Percentiles rank a stretch among this genome's conserved stretches.
Conservation (phyloP, 2,113 vertebrate species). For the Lota lota region DNA sequence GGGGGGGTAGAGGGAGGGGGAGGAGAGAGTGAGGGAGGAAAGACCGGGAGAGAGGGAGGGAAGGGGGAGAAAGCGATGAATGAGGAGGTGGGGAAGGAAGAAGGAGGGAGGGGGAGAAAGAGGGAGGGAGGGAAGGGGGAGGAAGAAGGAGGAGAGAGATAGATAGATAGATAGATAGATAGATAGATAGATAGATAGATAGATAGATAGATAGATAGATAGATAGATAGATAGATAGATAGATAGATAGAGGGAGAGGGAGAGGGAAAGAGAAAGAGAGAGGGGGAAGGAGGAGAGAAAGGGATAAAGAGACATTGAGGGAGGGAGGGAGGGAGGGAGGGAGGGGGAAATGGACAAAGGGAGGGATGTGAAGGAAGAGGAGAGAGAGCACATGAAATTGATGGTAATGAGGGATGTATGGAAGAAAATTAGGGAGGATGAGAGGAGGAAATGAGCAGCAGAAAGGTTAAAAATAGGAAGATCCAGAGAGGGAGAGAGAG, state of each 20-base stretch:
- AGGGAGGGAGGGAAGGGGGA: not conserved
- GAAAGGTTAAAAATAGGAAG: too few species aligned
- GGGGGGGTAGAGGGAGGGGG: constrained; percentile 8
- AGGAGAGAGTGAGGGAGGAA: constrained; percentile 9
- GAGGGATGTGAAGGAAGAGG: too few species aligned
- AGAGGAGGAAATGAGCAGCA: not conserved
- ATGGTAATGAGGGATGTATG: too few species aligned
- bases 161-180: not conserved
- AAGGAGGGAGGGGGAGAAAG: constrained; percentile 2
- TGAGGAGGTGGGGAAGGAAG: not conserved
- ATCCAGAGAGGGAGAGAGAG: not conserved
- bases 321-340: too few species aligned
- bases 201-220: constrained; percentile 3
- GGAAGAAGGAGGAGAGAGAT: constrained; percentile 8
- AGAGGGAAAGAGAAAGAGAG: too few species aligned
- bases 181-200: not conserved
- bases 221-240: not conserved
- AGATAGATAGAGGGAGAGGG: not conserved
- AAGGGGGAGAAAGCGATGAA: not conserved
- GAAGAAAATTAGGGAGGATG: not conserved
- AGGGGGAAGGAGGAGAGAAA: not conserved
- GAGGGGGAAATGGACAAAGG: too few species aligned
- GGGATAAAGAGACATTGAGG: not conserved
- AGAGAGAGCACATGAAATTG: constrained; percentile 1
- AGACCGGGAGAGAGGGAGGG: not conserved